phyloP scores from a whole-genome alignment of 2,888 invertebrate species.

The Hypercompe scribonia region DNA sequence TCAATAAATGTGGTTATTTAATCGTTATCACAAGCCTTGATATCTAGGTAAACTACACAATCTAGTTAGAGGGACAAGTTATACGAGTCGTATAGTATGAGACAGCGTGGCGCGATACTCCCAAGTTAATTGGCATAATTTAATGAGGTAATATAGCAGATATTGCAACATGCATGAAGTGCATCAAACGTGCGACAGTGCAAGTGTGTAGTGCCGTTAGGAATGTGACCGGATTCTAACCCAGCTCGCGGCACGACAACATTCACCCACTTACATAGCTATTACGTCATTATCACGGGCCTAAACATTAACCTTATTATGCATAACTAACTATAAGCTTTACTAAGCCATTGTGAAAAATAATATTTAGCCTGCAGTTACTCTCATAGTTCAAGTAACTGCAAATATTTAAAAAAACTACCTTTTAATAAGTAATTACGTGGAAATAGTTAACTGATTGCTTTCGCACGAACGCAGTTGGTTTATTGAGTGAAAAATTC shows the following conservation, averaged over 20 bases:
- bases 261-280: slow-evolving; percentile 72
- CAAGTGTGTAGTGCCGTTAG: slow-evolving; percentile 75
- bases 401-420: neutral
- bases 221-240: slow-evolving; percentile 80
- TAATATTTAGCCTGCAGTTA: slow-evolving; percentile 1
- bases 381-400: no score
- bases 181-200: slow-evolving; percentile 70
- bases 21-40: neutral
- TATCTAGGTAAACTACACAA: slow-evolving; percentile 26
- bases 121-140: slow-evolving; percentile 56
- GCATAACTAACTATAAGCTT: slow-evolving; percentile 25
- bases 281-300: slow-evolving; percentile 78
- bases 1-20: slow-evolving; percentile 19
- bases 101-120: slow-evolving; percentile 46
- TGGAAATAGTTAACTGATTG: slow-evolving; percentile 24
- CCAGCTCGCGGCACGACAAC: slow-evolving; percentile 63
- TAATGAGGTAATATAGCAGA: slow-evolving; percentile 50
- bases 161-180: slow-evolving; percentile 54
- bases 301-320: slow-evolving; percentile 68
- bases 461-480: slow-evolving; percentile 25
- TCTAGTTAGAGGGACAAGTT: slow-evolving; percentile 40
- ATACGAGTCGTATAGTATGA: slow-evolving; percentile 32
- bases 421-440: slow-evolving; percentile 11
- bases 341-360: slow-evolving; percentile 9
- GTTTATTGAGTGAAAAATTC: slow-evolving; percentile 32